These are phyloP conservation scores for Synergus itoensis DNA, from an alignment of 2,888 invertebrate genomes.

Conservation along the genomic window DNA sequence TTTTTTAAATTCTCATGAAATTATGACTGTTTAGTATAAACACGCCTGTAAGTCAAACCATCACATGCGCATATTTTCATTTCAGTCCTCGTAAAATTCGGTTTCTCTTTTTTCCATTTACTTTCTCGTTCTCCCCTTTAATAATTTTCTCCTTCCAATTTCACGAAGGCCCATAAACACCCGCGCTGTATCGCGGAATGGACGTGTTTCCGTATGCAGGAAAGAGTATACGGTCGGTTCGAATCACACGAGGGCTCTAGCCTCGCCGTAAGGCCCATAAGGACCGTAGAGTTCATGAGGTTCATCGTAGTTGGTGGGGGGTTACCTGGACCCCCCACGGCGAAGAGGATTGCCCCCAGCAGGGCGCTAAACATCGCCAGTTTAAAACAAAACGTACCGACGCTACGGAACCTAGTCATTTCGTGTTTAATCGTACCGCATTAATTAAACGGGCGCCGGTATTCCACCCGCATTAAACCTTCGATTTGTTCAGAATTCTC, in stretches of 20 bases:
- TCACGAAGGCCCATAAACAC: constrained; percentile 30
- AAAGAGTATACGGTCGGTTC: background rate
- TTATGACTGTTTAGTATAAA: background rate
- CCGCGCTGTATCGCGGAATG: constrained; percentile 21
- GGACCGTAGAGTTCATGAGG: constrained; percentile 47
- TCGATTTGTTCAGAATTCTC: constrained; percentile 54
- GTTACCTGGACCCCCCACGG: constrained; percentile 70
- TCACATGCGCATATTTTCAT: background rate
- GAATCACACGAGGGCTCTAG: constrained; percentile 24
- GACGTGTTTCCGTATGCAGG: constrained; percentile 48
- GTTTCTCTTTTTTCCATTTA: constrained; percentile 6
- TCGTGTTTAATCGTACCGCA: constrained; percentile 75
- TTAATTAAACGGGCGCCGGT: constrained; percentile 75
- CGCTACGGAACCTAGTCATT: constrained; percentile 72
- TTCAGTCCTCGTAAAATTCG: constrained; percentile 7
- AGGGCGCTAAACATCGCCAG: constrained; percentile 75
- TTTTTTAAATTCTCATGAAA: background rate
- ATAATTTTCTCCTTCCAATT: constrained; percentile 35
- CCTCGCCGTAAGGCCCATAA: constrained; percentile 38
- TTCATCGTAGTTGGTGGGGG: constrained; percentile 33
- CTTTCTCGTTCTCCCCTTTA: constrained; percentile 13
- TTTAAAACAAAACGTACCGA: constrained; percentile 75
- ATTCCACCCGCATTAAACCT: constrained; percentile 59
- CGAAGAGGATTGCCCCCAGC: constrained; percentile 76
- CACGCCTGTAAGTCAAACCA: background rate